Percentiles rank a stretch among this genome's conserved stretches.
Conservation (phyloP, 2,113 vertebrate species). For the Cynopterus brachyotis region DNA sequence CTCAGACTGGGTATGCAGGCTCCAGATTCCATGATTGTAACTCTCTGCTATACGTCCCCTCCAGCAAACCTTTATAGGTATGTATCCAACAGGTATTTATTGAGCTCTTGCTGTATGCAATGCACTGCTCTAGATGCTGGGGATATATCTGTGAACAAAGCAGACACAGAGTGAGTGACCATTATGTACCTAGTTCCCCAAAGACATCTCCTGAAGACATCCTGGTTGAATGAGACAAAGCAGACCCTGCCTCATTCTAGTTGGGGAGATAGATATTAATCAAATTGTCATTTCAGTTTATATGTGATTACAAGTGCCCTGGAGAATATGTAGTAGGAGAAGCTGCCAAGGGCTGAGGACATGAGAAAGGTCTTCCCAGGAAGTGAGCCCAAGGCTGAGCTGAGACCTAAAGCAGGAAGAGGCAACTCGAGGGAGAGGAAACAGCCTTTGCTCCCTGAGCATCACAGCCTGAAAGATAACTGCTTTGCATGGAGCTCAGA, state of each 20-base stretch:
- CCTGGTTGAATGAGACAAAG: neutral
- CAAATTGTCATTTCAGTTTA: neutral
- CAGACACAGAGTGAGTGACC: too few species aligned
- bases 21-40: neutral
- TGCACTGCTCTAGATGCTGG: neutral
- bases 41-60: neutral
- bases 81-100: neutral
- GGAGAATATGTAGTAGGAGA: neutral
- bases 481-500: neutral
- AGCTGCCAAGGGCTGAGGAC: too few species aligned
- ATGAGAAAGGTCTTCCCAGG: too few species aligned
- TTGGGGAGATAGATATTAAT: neutral
- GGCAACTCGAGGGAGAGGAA: neutral
- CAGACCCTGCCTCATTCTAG: neutral
- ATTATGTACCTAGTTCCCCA: neutral
- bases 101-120: neutral
- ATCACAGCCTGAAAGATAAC: neutral
- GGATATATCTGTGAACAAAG: neutral
- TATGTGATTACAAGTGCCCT: neutral
- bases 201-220: neutral
- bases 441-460: neutral
- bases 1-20: neutral
- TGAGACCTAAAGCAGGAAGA: neutral
- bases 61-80: neutral
- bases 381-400: neutral